Evolutionary conservation across 2,113 vertebrate species (phyloP), one percentile per base, ranked within the genome.

Genomic region (Cyprinus carpio): DNA sequence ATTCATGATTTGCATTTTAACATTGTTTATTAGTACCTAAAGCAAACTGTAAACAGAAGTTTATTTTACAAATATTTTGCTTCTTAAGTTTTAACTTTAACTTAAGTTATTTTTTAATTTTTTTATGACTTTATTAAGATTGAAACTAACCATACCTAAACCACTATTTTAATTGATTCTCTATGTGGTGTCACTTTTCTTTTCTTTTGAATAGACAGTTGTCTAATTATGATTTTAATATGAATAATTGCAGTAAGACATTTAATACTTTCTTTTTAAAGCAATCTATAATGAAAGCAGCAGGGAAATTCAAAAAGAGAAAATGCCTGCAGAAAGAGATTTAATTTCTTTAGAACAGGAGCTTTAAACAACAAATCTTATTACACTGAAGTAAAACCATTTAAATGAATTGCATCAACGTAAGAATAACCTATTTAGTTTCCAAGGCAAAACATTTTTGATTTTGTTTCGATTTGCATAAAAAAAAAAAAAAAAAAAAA

Each of bases 321-420:
- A 15, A 74, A 60, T 83, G 65, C 65, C 87, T 76, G 89, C 31
- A 88, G 84, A 88, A 82, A 88, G 67, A 88, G 78, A 46, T 90
- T 88, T 86, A 91, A 91, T 92, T 87, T 86, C 79, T 85, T 77
- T 13, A 82, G 46, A 86, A 85, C 74, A 58, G 16, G 4, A 56
- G 71, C 71, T 46, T 46, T 25, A 90, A 88, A 87, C 88, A 89
- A 65, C 62, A 82, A 90, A 71, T 71, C 16, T 10, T 37, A 60
- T 60, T 4, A 60, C 56, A n/a, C 88, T 65, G 13, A 20, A 84
- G 85, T 82, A 81, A 84, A 75, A 86, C 49, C 81, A 67, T 86
- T 49, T 72, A 4, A 25, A 84, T 29, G 71, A 60, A 81, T n/a
- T 84, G 80, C 86, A 83, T 79, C 89, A 56, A 85, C 58, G 90